Percentiles rank a stretch among this genome's conserved stretches.
Conservation (phyloP, 1,140 invertebrate genomes). For the Coenobita brevimanus region DNA sequence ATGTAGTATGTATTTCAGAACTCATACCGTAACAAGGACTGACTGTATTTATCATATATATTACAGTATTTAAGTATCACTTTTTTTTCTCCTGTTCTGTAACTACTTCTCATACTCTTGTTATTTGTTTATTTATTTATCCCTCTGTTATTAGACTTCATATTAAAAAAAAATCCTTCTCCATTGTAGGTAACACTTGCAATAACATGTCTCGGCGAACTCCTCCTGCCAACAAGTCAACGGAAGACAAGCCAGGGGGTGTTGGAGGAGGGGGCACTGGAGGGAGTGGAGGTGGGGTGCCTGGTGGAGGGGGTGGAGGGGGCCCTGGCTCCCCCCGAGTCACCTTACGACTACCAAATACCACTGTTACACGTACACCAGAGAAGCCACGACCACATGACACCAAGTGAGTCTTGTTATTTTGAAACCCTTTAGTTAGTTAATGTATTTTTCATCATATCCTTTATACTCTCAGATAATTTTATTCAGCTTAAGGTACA, state of each 20-base stretch:
- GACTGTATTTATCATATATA: no score
- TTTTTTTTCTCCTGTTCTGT: no score
- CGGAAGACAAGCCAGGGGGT: constrained; percentile 56
- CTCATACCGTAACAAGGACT: no score
- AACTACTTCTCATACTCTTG: no score
- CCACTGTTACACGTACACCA: constrained; percentile 73
- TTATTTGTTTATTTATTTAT: no score
- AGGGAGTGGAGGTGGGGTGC: not conserved
- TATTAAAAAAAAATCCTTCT: not conserved
- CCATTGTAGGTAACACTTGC: constrained; percentile 35
- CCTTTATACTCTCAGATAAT: not conserved
- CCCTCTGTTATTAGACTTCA: no score
- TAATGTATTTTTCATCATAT: not conserved
- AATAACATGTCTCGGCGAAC: constrained; percentile 55
- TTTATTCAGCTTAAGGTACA: constrained; percentile 21
- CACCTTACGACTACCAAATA: constrained; percentile 78
- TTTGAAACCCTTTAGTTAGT: not conserved
- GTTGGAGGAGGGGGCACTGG: not conserved
- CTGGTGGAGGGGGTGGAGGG: constrained; percentile 70
- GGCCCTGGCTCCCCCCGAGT: constrained; percentile 77
- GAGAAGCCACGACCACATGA: constrained; percentile 69
- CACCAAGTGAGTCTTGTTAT: constrained; percentile 36
- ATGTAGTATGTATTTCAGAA: no score
- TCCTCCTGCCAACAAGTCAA: constrained; percentile 60
- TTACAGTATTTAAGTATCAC: no score